phyloP scores from a whole-genome alignment of 1,140 invertebrate species.

The Belonocnema kinseyi region DNA sequence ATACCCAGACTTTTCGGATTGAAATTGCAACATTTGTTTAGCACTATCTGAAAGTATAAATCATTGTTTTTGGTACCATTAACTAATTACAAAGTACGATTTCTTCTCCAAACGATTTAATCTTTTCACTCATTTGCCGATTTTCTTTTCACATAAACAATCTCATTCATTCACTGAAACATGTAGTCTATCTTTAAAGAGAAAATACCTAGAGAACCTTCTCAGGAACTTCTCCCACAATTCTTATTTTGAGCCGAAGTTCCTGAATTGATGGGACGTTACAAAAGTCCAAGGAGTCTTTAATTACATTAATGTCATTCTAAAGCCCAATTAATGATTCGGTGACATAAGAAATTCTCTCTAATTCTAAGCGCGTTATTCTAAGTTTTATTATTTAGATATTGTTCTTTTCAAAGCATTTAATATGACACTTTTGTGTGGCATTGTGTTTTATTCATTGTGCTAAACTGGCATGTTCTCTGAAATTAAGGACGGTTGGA shows the following conservation, averaged over 20 bases:
- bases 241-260: neutral
- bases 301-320: neutral
- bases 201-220: neutral
- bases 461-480: neutral
- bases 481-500: neutral
- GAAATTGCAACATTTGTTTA: no score
- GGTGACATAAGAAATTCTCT: neutral
- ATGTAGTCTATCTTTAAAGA: neutral
- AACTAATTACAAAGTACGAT: no score
- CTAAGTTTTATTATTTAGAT: no score
- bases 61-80: no score
- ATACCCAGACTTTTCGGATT: no score
- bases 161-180: neutral
- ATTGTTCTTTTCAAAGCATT: neutral
- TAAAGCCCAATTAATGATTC: neutral
- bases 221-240: constrained; percentile 5
- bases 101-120: no score
- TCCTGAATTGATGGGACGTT: neutral
- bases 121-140: neutral
- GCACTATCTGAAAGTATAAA: no score
- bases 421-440: neutral
- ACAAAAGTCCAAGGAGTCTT: neutral
- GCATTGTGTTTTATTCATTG: neutral
- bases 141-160: neutral
- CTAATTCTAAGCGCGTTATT: neutral